Conservation (phyloP, 2,888 invertebrate species). For the Cotesia congregata region DNA sequence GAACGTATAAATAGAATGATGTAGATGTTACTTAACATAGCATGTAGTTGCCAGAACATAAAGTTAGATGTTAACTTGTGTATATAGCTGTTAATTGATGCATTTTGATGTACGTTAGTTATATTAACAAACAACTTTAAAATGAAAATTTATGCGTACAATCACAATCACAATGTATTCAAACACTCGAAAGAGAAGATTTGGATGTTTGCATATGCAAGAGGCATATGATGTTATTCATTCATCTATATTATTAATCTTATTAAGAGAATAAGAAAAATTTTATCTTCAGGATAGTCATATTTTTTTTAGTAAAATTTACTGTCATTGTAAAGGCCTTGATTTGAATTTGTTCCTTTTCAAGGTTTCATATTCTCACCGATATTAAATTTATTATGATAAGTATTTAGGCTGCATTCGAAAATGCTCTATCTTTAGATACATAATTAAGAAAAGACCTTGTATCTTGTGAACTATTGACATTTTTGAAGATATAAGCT, state of each 20-base stretch:
- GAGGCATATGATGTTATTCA: neutral
- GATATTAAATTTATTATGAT: no score
- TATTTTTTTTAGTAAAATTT: no score
- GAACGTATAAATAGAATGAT: slow-evolving; percentile 38
- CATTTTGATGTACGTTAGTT: slow-evolving; percentile 32
- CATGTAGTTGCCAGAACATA: neutral
- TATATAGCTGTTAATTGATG: slow-evolving; percentile 30
- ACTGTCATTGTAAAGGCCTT: no score
- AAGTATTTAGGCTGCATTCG: no score
- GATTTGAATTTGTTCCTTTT: no score
- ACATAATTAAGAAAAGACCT: no score
- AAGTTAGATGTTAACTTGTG: slow-evolving; percentile 33
- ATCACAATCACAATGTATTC: slow-evolving; percentile 25
- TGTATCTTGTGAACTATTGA: no score
- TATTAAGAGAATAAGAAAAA: no score
- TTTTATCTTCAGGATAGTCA: no score
- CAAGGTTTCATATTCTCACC: no score
- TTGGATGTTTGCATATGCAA: neutral
- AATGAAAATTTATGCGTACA: slow-evolving; percentile 15
- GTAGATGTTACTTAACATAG: slow-evolving; percentile 13
- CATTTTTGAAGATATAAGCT: no score
- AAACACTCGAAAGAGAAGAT: neutral
- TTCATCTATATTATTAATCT: neutral
- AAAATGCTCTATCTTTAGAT: no score
- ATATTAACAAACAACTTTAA: slow-evolving; percentile 25